Percentiles rank a stretch among this genome's conserved stretches.
phyloP scores from a whole-genome alignment of 2,888 invertebrate species.

The Himalopsyche anomala region DNA sequence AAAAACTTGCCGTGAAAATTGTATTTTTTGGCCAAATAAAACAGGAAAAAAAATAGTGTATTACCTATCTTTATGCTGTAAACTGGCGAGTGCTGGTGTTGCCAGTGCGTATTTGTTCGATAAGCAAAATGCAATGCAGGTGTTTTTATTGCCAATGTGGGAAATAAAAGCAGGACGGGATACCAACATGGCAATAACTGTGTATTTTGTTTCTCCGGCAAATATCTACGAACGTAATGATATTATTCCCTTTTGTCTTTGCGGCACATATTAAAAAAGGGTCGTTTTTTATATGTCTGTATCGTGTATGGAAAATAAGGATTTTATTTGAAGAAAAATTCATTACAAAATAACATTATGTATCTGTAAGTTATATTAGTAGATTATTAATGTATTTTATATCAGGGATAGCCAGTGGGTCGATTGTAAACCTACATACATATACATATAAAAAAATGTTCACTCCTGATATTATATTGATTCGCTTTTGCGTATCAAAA shows the following conservation, averaged over 20 bases:
- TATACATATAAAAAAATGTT: too few relatives aligned
- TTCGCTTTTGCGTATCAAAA: too few relatives aligned
- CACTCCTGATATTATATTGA: too few relatives aligned
- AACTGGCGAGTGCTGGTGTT: neutral
- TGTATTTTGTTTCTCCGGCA: neutral
- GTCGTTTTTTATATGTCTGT: too few relatives aligned
- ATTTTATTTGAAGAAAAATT: too few relatives aligned
- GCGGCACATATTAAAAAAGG: neutral
- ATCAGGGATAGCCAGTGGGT: too few relatives aligned
- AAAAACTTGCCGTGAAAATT: slow-evolving; percentile 13
- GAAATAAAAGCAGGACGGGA: neutral
- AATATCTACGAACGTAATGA: neutral
- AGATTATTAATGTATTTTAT: too few relatives aligned
- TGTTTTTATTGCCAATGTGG: slow-evolving; percentile 6
- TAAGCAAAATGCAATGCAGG: slow-evolving; percentile 30
- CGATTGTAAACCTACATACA: too few relatives aligned
- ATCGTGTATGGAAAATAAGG: too few relatives aligned
- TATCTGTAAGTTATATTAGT: too few relatives aligned
- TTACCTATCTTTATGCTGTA: neutral
- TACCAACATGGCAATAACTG: neutral
- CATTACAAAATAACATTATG: too few relatives aligned
- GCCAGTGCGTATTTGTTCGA: slow-evolving; percentile 3
- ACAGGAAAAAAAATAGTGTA: slow-evolving; percentile 11
- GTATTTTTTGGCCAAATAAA: slow-evolving; percentile 24
- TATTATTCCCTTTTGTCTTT: neutral